Evolutionary conservation across 2,797 vertebrate genomes (phyloP).

Genomic region (Crenichthys baileyi): DNA sequence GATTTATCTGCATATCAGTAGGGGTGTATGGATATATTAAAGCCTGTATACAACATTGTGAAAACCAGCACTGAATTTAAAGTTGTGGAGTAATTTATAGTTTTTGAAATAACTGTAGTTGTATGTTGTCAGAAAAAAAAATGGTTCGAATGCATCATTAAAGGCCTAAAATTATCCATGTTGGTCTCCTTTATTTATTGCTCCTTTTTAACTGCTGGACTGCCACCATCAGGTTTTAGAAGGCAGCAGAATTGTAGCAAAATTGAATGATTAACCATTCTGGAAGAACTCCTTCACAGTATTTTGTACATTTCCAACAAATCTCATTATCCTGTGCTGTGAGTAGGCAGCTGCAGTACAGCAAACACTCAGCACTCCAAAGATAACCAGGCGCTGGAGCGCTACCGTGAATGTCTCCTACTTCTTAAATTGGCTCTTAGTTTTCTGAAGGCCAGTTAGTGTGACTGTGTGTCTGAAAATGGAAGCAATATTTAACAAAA

Average conservation of each 20-base stretch:
- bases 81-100: background rate
- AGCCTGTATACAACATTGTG: too few species aligned
- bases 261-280: conserved; percentile 14
- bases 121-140: background rate
- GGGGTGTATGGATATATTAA: too few species aligned
- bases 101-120: background rate
- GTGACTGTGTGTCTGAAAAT: conserved; percentile 17
- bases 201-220: conserved; percentile 14
- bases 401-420: conserved; percentile 52
- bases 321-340: conserved; percentile 53
- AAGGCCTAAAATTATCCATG: background rate
- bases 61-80: background rate
- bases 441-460: conserved; percentile 49
- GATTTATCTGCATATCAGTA: background rate
- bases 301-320: conserved; percentile 46
- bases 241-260: conserved; percentile 13
- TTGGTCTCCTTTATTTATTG: too few species aligned
- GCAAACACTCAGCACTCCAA: conserved; percentile 51
- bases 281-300: conserved; percentile 39
- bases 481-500: conserved; percentile 35
- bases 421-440: conserved; percentile 54
- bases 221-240: conserved; percentile 19
- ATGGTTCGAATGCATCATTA: background rate
- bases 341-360: conserved; percentile 51
- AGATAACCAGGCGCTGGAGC: conserved; percentile 59